A percentile compares a stretch with the other conserved stretches of the same genome.
These are phyloP conservation scores for Coenonympha arcania DNA, from an alignment of 2,888 invertebrate genomes.

Conservation along the genomic window DNA sequence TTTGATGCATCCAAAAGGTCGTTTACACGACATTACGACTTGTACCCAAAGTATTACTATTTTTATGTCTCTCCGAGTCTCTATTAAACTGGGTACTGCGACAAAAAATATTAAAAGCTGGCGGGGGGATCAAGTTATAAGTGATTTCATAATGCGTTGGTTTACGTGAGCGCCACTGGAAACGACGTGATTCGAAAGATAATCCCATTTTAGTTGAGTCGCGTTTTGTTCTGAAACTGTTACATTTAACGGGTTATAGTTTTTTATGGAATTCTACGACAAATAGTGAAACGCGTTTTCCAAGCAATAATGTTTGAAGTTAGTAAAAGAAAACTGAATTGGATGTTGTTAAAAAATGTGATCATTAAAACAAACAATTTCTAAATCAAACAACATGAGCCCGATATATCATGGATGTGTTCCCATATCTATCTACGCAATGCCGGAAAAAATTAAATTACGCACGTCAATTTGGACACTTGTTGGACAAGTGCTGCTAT, in stretches of 20 bases:
- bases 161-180: not conserved
- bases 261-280: too few relatives aligned
- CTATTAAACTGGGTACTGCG: not conserved
- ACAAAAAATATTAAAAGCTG: not conserved
- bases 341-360: too few relatives aligned
- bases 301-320: too few relatives aligned
- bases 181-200: not conserved
- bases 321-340: too few relatives aligned
- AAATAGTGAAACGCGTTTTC: too few relatives aligned
- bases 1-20: not conserved
- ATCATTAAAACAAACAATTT: too few relatives aligned
- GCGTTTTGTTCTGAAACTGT: not conserved
- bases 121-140: not conserved
- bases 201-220: not conserved
- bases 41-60: not conserved
- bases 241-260: not conserved
- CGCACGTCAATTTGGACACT: too few relatives aligned
- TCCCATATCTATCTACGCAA: too few relatives aligned
- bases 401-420: too few relatives aligned
- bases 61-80: not conserved
- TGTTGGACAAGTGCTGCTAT: too few relatives aligned
- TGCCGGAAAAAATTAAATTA: too few relatives aligned
- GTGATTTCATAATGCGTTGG: not conserved
- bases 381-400: too few relatives aligned
- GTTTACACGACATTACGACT: not conserved